Conservation (phyloP, 2,797 vertebrate species). For the Brachymystax lenok region DNA sequence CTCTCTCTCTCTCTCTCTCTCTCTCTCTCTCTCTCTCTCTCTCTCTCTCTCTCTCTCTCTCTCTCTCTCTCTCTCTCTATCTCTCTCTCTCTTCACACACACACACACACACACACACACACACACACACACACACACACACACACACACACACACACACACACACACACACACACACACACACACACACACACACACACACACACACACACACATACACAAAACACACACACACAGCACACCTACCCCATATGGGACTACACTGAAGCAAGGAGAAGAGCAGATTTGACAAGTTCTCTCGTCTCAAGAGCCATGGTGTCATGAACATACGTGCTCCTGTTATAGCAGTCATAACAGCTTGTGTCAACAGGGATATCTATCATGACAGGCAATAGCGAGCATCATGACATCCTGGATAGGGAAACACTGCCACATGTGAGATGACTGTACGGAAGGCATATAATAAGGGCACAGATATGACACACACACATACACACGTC, state of each 20-base stretch:
- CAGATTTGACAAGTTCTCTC: constrained; percentile 21
- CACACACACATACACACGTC: not conserved
- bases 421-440: constrained; percentile 22
- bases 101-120: no score
- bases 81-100: no score
- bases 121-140: not conserved
- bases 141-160: not conserved
- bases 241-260: not conserved
- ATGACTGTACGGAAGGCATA: not conserved
- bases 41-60: no score
- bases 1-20: no score
- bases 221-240: not conserved
- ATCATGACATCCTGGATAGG: constrained; percentile 29
- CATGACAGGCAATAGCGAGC: constrained; percentile 34
- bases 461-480: not conserved
- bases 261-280: not conserved
- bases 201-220: not conserved
- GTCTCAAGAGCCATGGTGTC: constrained; percentile 12
- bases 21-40: no score
- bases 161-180: not conserved
- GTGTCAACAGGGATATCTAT: not conserved
- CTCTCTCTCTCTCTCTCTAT: no score
- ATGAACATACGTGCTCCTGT: constrained; percentile 24
- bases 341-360: not conserved
- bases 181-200: no score